Percentiles rank a stretch among this genome's conserved stretches.
These are phyloP conservation scores for Atractosteus spatula DNA, from an alignment of 2,113 vertebrate species.

Conservation along the genomic window DNA sequence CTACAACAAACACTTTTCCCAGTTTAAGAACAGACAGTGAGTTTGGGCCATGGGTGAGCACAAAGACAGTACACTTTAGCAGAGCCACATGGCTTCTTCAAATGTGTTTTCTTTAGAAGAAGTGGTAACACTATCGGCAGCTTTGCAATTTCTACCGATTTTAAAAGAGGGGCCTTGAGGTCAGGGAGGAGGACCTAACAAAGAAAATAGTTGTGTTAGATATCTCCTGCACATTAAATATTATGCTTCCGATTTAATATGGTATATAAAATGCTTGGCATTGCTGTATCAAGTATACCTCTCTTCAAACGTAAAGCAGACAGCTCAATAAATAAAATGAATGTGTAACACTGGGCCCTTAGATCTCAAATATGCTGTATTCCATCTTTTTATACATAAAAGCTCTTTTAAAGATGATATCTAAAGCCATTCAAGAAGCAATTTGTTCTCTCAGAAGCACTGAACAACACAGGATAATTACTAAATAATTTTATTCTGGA, in stretches of 20 bases:
- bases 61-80: not conserved
- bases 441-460: constrained; percentile 70
- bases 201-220: constrained; percentile 62
- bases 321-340: constrained; percentile 78
- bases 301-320: constrained; percentile 75
- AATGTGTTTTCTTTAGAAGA: constrained; percentile 1
- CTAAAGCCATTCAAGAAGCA: constrained; percentile 64
- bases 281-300: constrained; percentile 61
- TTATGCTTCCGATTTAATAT: constrained; percentile 80
- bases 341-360: constrained; percentile 73
- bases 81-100: not conserved
- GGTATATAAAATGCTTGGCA: constrained; percentile 72
- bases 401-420: constrained; percentile 89
- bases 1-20: no score
- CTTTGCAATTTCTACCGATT: not conserved
- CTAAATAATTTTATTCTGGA: constrained; percentile 46
- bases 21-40: not conserved
- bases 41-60: not conserved
- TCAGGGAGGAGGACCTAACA: constrained; percentile 61
- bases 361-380: constrained; percentile 73
- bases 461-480: constrained; percentile 78
- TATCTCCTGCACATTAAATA: constrained; percentile 76
- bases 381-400: constrained; percentile 68
- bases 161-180: constrained; percentile 25
- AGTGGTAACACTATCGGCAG: not conserved